These are phyloP conservation scores for Amphiura filiformis DNA, from an alignment of 35 echinoderm and acorn worm species.

Conservation along the genomic window DNA sequence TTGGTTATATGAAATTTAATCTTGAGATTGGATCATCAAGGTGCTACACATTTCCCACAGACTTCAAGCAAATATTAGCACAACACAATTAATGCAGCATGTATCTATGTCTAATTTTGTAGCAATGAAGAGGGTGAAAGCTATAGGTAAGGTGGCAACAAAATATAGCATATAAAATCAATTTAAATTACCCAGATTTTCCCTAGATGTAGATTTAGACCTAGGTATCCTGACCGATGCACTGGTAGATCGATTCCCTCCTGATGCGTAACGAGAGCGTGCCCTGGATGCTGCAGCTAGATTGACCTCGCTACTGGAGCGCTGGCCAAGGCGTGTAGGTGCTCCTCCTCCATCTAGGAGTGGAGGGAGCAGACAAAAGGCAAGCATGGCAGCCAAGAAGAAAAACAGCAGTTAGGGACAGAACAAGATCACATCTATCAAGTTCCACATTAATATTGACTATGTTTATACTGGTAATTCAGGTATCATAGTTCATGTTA, in stretches of 20 bases:
- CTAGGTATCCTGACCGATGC: slow-evolving; percentile 72
- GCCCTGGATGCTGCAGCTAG: slow-evolving; percentile 83
- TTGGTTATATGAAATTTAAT: too few relatives aligned
- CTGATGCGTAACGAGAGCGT: slow-evolving; percentile 69
- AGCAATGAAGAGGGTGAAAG: too few relatives aligned
- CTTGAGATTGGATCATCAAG: too few relatives aligned
- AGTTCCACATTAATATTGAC: too few relatives aligned
- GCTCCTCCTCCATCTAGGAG: slow-evolving; percentile 15
- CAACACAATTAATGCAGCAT: too few relatives aligned
- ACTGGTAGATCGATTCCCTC: slow-evolving; percentile 42
- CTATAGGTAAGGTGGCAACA: too few relatives aligned
- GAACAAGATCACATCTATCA: background rate
- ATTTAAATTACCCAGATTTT: slow-evolving; percentile 88
- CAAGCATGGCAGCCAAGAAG: background rate
- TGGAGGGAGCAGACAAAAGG: too few relatives aligned
- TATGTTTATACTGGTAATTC: too few relatives aligned
- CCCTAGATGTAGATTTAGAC: slow-evolving; percentile 95
- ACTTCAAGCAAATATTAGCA: too few relatives aligned
- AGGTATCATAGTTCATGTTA: too few relatives aligned
- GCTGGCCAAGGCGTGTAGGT: slow-evolving; percentile 64
- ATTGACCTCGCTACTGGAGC: slow-evolving; percentile 98
- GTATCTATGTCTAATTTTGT: background rate
- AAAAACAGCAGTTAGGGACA: slow-evolving; percentile 3
- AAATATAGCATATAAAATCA: too few relatives aligned
- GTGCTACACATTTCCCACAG: too few relatives aligned